Base-by-base conservation (phyloP, 2,113 vertebrate genomes). In the Bubo blakistoni region DNA sequence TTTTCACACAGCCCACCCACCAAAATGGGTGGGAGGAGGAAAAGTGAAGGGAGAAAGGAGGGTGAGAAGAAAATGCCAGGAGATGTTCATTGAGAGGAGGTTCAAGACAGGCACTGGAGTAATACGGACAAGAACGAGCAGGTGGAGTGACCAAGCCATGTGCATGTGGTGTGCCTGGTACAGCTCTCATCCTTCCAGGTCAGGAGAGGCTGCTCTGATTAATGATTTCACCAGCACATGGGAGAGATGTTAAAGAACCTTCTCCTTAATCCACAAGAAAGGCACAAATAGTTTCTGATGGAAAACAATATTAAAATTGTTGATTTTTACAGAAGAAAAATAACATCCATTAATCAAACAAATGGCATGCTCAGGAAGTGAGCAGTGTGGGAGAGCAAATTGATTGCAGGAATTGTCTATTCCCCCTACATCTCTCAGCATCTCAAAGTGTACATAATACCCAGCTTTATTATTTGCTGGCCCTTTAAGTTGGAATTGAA, bases 281-380 rank as follows among this genome's bases (percentile, higher is more conserved):
- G 88, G 73, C 47, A 95, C 47, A 86, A 92, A 96, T 25, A 67
- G 21, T 65, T 88, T 92, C 65, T 85, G 65, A 92, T 14, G 36
- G 85, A 88, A 96, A 95, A 90, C 38, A 79, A 86, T 88, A 91
- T 49, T 59, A 95, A 96, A 92, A 92, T 77, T 27, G 79, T 94
- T 81, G 77, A 88, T 91, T 87, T 97, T 95, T 86, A 29, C 19
- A 59, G 86, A 77, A 63, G 94, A 91, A 91, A 85, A 89, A 8
- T 77, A 65, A 27, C 65, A 89, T 20, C 73, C 73, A 84, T 96
- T 96, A 87, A 92, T 97, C 93, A 98, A 93, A 94, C 34, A 92
- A 96, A 95, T 77, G 61, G 42, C 73, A 74, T 78, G 7, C 91
- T 80, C 25, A n/a, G 92, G 88, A 96, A 67, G 3, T 34, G 86